Percentiles rank a stretch among this genome's conserved stretches.
Evolutionary conservation across 2,888 invertebrate genomes (phyloP).

Genomic region (Aspidapion aeneum): DNA sequence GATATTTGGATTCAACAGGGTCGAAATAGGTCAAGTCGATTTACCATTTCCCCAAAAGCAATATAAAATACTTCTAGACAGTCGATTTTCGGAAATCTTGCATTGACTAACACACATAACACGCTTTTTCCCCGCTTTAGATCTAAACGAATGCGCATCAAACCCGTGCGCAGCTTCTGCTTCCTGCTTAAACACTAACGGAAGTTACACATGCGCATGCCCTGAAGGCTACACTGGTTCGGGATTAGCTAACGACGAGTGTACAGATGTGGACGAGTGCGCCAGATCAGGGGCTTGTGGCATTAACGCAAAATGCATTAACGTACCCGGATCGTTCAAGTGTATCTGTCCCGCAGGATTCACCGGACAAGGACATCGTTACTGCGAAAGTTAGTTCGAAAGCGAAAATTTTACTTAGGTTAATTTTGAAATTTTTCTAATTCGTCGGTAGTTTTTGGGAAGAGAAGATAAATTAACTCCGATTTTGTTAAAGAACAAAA

Average conservation of each 20-base stretch:
- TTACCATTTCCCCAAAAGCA: no score
- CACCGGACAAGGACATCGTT: slow-evolving; percentile 68
- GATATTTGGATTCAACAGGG: no score
- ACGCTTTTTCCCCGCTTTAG: slow-evolving; percentile 47
- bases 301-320: slow-evolving; percentile 74
- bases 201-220: slow-evolving; percentile 74
- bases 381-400: slow-evolving; percentile 70
- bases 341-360: slow-evolving; percentile 75
- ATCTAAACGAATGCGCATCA: slow-evolving; percentile 70
- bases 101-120: no score
- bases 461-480: no score
- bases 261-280: slow-evolving; percentile 74
- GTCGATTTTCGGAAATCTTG: no score
- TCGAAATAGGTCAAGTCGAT: no score
- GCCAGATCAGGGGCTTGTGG: slow-evolving; percentile 63
- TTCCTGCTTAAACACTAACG: slow-evolving; percentile 70
- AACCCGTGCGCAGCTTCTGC: slow-evolving; percentile 69
- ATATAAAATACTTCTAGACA: no score
- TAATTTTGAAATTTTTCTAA: no score
- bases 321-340: slow-evolving; percentile 75
- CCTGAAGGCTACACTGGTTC: slow-evolving; percentile 64
- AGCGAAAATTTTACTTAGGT: neutral
- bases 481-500: no score
- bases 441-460: no score
- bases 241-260: slow-evolving; percentile 55